Conservation (phyloP, 2,888 invertebrate genomes). For the Epiblema foenella region DNA sequence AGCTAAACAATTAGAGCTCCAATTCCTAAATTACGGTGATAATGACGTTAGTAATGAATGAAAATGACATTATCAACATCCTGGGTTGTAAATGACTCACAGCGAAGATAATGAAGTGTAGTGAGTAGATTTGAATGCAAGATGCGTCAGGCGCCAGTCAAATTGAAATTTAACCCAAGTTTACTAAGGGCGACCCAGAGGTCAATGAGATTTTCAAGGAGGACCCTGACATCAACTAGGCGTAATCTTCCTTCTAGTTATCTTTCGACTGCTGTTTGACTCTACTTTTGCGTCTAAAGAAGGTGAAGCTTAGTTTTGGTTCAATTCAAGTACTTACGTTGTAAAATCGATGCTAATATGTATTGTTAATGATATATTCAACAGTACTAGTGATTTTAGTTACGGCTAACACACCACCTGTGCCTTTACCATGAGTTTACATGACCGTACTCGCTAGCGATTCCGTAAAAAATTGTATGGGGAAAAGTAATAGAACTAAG, state of each 20-base stretch:
- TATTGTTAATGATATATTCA: neutral
- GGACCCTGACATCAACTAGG: slow-evolving; percentile 11
- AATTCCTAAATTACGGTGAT: slow-evolving; percentile 57
- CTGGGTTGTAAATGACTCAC: slow-evolving; percentile 69
- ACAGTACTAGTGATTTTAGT: neutral
- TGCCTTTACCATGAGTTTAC: no score
- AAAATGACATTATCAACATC: slow-evolving; percentile 74
- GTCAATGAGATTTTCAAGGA: slow-evolving; percentile 38
- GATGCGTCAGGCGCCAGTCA: slow-evolving; percentile 35
- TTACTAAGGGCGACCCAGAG: slow-evolving; percentile 35
- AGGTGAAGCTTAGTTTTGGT: neutral
- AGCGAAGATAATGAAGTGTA: slow-evolving; percentile 49
- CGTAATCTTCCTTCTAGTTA: neutral
- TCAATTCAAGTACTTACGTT: neutral
- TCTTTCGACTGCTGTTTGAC: neutral
- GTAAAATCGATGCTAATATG: neutral
- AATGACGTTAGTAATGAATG: slow-evolving; percentile 63
- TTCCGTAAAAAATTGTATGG: no score
- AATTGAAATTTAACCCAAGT: slow-evolving; percentile 38
- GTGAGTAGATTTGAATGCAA: slow-evolving; percentile 39
- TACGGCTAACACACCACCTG: no score
- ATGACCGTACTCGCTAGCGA: no score
- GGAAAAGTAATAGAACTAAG: no score
- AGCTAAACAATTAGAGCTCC: slow-evolving; percentile 58
- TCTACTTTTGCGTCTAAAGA: neutral